A percentile compares a stretch with the other conserved stretches of the same genome.
Conservation (phyloP, 1,140 invertebrate species). For the Aphis craccivora region DNA sequence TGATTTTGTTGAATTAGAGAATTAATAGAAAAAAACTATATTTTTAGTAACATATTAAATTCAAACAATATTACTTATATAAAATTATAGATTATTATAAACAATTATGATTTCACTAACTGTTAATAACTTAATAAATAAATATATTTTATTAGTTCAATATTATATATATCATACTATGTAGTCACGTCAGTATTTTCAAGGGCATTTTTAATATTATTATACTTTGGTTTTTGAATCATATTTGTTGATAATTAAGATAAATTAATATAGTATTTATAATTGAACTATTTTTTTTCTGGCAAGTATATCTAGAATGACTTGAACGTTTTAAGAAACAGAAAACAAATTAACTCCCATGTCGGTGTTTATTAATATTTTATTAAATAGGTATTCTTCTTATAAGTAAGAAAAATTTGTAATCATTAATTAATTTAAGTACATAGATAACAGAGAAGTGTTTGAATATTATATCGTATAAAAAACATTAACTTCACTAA, state of each 20-base stretch:
- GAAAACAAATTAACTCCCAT: neutral
- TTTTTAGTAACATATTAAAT: neutral
- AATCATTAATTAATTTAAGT: neutral
- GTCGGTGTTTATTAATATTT: neutral
- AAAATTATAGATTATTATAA: neutral
- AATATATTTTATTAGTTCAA: neutral
- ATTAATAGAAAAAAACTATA: neutral
- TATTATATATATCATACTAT: neutral
- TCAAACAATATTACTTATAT: neutral
- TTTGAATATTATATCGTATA: neutral
- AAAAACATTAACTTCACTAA: neutral
- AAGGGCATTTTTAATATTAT: neutral
- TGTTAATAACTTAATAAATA: neutral
- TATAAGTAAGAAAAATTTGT: neutral
- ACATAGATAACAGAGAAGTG: neutral
- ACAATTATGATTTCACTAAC: neutral
- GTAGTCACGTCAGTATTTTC: neutral
- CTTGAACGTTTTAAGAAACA: neutral
- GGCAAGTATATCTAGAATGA: neutral
- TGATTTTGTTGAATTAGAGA: neutral
- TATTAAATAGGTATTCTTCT: neutral
- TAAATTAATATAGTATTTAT: slow-evolving; percentile 11
- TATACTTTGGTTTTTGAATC: neutral
- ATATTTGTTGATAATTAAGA: neutral
- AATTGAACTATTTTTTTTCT: slow-evolving; percentile 9